These are phyloP conservation scores for Xenopus laevis DNA, from an alignment of 2,113 vertebrate species.

Conservation along the genomic window DNA sequence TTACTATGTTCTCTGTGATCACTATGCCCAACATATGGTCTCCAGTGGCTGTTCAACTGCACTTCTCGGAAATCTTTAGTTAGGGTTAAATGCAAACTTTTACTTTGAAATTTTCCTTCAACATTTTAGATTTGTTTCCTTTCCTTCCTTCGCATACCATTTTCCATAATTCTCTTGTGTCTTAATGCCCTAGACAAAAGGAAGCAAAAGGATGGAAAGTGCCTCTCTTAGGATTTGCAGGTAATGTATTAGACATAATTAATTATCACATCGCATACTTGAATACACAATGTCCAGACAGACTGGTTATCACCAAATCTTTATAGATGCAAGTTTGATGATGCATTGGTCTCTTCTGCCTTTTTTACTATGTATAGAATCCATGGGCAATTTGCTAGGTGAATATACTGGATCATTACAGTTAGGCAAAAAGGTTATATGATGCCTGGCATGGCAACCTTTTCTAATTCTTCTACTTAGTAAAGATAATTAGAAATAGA, in stretches of 20 bases:
- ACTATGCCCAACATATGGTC: too few relatives aligned
- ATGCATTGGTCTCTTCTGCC: slow-evolving; percentile 23
- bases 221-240: slow-evolving; percentile 32
- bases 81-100: too few relatives aligned
- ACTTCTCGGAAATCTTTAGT: too few relatives aligned
- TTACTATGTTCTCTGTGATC: too few relatives aligned
- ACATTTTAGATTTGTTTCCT: too few relatives aligned
- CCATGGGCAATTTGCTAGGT: slow-evolving; percentile 2
- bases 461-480: slow-evolving; percentile 10
- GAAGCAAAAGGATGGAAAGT: neutral
- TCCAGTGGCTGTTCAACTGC: too few relatives aligned
- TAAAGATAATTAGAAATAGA: slow-evolving; percentile 12
- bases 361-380: slow-evolving; percentile 26
- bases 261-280: slow-evolving; percentile 43
- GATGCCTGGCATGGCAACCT: neutral
- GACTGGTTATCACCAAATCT: slow-evolving; percentile 31
- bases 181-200: too few relatives aligned
- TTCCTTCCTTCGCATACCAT: too few relatives aligned
- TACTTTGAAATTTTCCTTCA: too few relatives aligned
- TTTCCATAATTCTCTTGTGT: too few relatives aligned
- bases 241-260: slow-evolving; percentile 45
- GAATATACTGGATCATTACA: slow-evolving; percentile 19
- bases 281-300: slow-evolving; percentile 43
- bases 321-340: slow-evolving; percentile 19
- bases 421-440: slow-evolving; percentile 16